Percentiles rank a stretch among this genome's conserved stretches.
phyloP scores from a whole-genome alignment of 2,113 vertebrate genomes.

The Campylomormyrus tamandua region DNA sequence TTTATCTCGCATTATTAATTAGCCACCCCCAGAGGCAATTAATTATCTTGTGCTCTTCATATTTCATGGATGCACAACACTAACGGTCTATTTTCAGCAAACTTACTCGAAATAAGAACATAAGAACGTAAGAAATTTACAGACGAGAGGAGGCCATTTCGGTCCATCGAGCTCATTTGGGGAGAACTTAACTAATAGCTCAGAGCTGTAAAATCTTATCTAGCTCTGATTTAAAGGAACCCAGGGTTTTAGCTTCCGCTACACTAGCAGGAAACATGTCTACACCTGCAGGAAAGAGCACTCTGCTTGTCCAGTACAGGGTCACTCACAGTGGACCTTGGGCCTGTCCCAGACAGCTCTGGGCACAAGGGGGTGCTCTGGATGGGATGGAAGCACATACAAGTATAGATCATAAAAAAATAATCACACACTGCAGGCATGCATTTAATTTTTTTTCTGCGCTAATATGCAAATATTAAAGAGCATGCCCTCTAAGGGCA shows the following conservation, averaged over 20 bases:
- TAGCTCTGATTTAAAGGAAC: no score
- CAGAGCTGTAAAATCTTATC: no score
- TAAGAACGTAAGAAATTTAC: no score
- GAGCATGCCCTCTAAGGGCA: neutral
- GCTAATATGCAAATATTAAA: neutral
- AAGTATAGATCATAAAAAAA: neutral
- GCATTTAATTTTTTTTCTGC: neutral
- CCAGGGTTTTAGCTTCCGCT: no score
- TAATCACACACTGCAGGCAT: neutral
- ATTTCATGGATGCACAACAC: neutral
- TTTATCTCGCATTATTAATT: neutral
- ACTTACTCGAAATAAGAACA: neutral
- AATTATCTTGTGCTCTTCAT: neutral
- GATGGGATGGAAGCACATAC: neutral
- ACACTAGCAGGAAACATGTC: neutral
- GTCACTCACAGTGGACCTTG: neutral
- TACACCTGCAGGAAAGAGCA: neutral
- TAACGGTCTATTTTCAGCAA: neutral
- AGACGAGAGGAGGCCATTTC: no score
- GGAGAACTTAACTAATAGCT: no score
- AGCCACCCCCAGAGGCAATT: neutral
- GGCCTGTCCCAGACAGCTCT: neutral
- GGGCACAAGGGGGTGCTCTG: neutral
- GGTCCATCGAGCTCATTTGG: no score
- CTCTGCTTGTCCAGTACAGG: neutral